phyloP scores from a whole-genome alignment of 2,113 vertebrate genomes.

The Pterocles burchelli region DNA sequence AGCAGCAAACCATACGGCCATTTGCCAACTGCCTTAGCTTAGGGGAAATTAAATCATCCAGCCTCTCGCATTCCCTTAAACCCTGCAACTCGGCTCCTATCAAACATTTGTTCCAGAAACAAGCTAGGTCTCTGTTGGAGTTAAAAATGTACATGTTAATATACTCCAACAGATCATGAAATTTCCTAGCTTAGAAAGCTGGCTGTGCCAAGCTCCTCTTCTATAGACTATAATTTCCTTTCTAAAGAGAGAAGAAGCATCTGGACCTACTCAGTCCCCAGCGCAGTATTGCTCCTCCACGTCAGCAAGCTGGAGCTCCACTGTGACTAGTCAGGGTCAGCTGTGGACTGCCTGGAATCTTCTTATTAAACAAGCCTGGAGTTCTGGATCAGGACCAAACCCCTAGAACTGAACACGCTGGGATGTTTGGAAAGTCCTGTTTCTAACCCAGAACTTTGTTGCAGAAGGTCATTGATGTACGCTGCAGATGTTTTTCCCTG shows the following conservation, averaged over 20 bases:
- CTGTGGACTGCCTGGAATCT: constrained; percentile 18
- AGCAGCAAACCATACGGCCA: neutral
- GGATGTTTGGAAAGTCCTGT: neutral
- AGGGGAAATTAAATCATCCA: constrained; percentile 20
- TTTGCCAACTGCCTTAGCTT: neutral
- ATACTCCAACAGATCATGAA: constrained; percentile 67
- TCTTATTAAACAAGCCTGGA: neutral
- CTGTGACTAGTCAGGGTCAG: constrained; percentile 26
- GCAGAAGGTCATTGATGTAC: neutral
- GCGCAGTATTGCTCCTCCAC: constrained; percentile 51
- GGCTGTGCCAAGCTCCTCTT: constrained; percentile 62
- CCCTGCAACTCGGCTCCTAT: neutral
- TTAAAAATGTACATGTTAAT: constrained; percentile 55
- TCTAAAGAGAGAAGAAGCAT: constrained; percentile 67
- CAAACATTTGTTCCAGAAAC: constrained; percentile 19
- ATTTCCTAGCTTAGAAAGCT: constrained; percentile 67
- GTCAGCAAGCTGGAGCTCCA: constrained; percentile 48
- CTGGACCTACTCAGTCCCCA: constrained; percentile 73
- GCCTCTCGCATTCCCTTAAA: neutral
- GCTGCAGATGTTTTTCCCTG: neutral
- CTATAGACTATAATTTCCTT: constrained; percentile 77
- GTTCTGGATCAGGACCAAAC: constrained; percentile 28
- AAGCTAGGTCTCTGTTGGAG: neutral
- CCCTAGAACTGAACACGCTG: neutral
- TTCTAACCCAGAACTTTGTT: neutral